Evolutionary conservation across 2,797 vertebrate genomes (phyloP).

Genomic region (Heteromormyrus szaboi): DNA sequence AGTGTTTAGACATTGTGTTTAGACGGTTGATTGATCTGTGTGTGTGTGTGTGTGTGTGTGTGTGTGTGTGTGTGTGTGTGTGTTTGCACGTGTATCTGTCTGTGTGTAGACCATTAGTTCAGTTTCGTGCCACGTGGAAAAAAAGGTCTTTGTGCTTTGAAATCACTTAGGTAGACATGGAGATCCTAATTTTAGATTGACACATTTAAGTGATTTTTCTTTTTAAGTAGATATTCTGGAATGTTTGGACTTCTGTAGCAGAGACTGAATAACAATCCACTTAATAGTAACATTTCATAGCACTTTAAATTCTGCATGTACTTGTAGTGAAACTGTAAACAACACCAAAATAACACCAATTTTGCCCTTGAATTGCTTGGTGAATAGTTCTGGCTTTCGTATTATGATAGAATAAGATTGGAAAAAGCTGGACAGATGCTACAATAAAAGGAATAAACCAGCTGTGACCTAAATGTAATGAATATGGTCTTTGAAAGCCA

Average conservation of each 20-base stretch:
- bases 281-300: background rate
- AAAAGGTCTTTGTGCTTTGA: background rate
- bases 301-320: background rate
- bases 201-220: background rate
- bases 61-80: background rate
- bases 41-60: background rate
- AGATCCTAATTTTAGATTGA: background rate
- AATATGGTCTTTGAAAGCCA: constrained; percentile 50
- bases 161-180: background rate
- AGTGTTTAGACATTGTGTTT: constrained; percentile 22
- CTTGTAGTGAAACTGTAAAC: background rate
- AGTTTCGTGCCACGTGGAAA: background rate
- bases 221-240: background rate
- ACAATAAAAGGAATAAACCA: constrained; percentile 47
- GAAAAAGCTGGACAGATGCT: constrained; percentile 42
- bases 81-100: background rate
- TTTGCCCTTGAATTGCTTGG: background rate
- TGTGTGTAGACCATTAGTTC: background rate
- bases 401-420: background rate
- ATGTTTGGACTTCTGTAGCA: background rate
- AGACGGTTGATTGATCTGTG: constrained; percentile 16
- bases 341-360: background rate
- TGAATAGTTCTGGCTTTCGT: background rate
- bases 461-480: constrained; percentile 24
- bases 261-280: background rate